phyloP scores from a whole-genome alignment of 2,888 invertebrate genomes.

The Silvanus unidentatus region DNA sequence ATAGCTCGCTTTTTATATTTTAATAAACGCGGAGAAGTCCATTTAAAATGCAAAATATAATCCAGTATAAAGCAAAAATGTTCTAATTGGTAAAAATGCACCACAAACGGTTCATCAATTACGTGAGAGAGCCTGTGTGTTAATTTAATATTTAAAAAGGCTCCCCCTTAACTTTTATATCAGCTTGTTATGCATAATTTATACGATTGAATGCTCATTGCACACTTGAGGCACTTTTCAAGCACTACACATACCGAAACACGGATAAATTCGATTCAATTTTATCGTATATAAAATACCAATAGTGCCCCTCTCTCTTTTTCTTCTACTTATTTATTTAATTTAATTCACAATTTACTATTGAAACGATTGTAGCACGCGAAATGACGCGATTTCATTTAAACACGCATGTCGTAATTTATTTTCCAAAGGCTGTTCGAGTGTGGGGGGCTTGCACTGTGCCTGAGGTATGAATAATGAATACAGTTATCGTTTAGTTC shows the following conservation, averaged over 20 bases:
- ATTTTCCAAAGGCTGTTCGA: neutral
- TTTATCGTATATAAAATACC: neutral
- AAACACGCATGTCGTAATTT: neutral
- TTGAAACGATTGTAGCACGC: no score
- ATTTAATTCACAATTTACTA: no score
- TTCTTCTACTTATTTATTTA: no score
- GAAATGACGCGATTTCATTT: neutral
- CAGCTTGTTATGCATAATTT: constrained; percentile 34
- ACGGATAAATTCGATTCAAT: neutral
- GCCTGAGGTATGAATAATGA: constrained; percentile 56
- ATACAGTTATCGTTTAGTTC: constrained; percentile 59
- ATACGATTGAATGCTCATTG: constrained; percentile 12
- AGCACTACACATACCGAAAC: no score
- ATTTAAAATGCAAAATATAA: constrained; percentile 1
- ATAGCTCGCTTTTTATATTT: no score
- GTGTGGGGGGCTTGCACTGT: constrained; percentile 18
- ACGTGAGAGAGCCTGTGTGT: constrained; percentile 33
- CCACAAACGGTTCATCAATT: constrained; percentile 37
- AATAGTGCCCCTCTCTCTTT: no score
- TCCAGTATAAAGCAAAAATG: neutral
- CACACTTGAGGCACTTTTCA: constrained; percentile 1
- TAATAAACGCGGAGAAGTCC: no score
- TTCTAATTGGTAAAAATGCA: constrained; percentile 36
- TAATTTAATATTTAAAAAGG: constrained; percentile 29
- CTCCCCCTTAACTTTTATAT: constrained; percentile 34